Base-by-base conservation (phyloP, 1,140 invertebrate species). In the Campoletis sonorensis region DNA sequence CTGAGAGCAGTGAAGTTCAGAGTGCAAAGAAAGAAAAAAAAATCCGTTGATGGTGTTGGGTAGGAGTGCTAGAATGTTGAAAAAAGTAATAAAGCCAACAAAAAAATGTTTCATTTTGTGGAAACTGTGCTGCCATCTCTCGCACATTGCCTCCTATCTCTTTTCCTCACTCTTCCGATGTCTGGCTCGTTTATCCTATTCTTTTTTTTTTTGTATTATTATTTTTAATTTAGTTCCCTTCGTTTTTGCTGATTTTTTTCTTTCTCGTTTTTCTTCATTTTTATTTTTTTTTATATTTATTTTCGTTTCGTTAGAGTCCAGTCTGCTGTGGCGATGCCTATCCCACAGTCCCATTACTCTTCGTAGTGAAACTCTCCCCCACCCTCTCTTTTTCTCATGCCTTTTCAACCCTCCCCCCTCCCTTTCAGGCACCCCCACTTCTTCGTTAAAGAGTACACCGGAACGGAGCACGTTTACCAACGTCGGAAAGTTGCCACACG, bases 51-150 rank as follows among this genome's bases (percentile, higher is more conserved):
- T 70, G 27, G 67, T 70, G 67, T 37, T 30, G 67, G 30, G 67
- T 70, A 27, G 30, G 67, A 30, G 67, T 27, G 61, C 61, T 30
- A 67, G 61, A 26, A 67, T 67, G 23, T 67, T 67, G 8, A 45
- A 45, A 45, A 45, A 45, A 11, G 51, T n/a, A 21, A 54, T 54
- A n/a, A 54, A 54, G n/a, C n/a, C n/a, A n/a, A n/a, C n/a, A 64
- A 70, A 70, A 70, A 33, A 33, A 70, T 33, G 67, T 70, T 37
- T 70, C 33, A 70, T 70, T 70, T 70, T 70, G 67, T 16, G 67
- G 67, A 70, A 70, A 70, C 67, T 70, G 30, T 21, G 27, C 51
- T 54, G 51, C 51, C 51, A 54, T 54, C 51, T 54, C 51, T 18
- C 10, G 4, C 51, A n/a, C 51, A n/a, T 21, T 27, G n/a, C 23